Conservation (phyloP, 2,888 invertebrate species). For the Drosophila eohydei region DNA sequence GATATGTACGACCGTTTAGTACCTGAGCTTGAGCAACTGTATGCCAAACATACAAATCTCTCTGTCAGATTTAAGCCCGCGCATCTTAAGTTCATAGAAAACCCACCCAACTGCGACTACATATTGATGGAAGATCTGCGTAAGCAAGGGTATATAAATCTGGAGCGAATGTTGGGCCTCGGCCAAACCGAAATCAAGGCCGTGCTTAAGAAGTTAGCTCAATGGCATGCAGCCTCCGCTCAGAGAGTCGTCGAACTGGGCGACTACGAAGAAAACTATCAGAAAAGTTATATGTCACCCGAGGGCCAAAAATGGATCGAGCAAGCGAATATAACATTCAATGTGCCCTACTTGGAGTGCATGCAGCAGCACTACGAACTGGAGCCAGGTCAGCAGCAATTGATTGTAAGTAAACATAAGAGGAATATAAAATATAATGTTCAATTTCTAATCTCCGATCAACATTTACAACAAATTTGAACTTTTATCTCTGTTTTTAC, state of each 20-base stretch:
- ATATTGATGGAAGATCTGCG: conserved; percentile 78
- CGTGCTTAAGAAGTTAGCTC: conserved; percentile 73
- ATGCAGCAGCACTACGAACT: conserved; percentile 56
- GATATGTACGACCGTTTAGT: conserved; percentile 76
- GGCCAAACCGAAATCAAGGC: conserved; percentile 69
- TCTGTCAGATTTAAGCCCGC: conserved; percentile 64
- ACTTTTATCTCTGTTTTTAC: background rate
- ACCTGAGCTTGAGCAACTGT: conserved; percentile 73
- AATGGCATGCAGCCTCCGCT: conserved; percentile 82
- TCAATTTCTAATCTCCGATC: too few species aligned
- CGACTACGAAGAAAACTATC: conserved; percentile 51
- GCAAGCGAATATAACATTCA: conserved; percentile 49
- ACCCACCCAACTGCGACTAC: conserved; percentile 58
- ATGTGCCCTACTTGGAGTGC: conserved; percentile 55
- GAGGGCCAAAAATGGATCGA: conserved; percentile 51
- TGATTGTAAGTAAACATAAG: conserved; percentile 61
- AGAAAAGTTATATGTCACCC: conserved; percentile 48
- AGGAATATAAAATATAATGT: background rate
- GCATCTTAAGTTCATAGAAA: conserved; percentile 54
- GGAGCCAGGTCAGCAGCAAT: conserved; percentile 52
- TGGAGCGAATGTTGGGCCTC: conserved; percentile 69
- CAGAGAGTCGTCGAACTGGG: conserved; percentile 61
- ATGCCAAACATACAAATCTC: conserved; percentile 43
- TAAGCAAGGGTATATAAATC: conserved; percentile 62
- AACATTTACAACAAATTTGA: background rate